Base-by-base conservation (phyloP, 53 echinoderm and acorn worm species). In the Apostichopus leukothele region DNA sequence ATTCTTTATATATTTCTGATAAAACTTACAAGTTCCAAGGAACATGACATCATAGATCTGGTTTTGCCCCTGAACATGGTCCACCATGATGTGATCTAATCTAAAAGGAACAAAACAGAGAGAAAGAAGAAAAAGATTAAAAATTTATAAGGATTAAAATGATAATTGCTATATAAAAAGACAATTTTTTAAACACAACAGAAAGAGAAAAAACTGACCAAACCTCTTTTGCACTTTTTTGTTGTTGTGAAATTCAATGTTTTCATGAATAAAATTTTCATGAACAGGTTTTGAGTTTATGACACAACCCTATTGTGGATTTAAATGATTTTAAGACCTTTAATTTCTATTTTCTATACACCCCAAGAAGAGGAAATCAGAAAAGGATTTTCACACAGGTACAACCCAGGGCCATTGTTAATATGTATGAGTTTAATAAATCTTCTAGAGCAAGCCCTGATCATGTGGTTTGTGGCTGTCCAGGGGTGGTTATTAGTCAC, bases 81-180 rank as follows among this genome's bases (percentile, higher is more conserved):
- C 98, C 75, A 97, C 98, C 7, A 95, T 94, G 87, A 97, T 97
- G 75, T 91, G 91, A 51, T 95, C 93, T 55, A 97, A 86, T 75
- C 98, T 97, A 88, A 52, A 91, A 91, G 4, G 51, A 1, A 87
- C 52, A 26, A 86, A 83, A 75, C 52, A 6, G 25, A 88, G 11
- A 59, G 23, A 7, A 60, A 88, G 57, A 75, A 7, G 16, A 13
- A 39, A 39, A 39, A 39, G 3, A 39, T 10, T 5, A 84, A 19
- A 5, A 59, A 61, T 20, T 54, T 57, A 57, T 10, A 57, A 57
- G 57, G 57, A 57, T 9, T 57, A 9, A 57, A 57, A 57, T 57
- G 1, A 9, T 57, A 57, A 9, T 1, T 8, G 5, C 8, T 57
- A 57, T 57, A 57, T 9, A 57, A 10, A 55, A 55, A 25, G 25